Evolutionary conservation across 2,113 vertebrate species (phyloP).

Genomic region (Hypanus sabinus): DNA sequence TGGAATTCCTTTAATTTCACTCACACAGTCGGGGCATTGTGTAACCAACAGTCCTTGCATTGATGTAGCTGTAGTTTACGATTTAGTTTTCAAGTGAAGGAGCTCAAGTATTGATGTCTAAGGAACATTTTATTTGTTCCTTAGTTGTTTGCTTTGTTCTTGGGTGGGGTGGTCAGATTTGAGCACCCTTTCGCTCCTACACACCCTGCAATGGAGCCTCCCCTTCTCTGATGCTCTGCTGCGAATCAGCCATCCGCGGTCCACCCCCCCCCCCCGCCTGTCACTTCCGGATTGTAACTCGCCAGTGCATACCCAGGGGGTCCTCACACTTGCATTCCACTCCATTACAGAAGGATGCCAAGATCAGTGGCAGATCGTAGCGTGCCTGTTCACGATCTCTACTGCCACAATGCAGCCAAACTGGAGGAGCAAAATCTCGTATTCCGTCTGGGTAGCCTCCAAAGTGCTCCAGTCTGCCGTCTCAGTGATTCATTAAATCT

Average conservation of each 20-base stretch:
- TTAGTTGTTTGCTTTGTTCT: too few relatives aligned
- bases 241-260: neutral
- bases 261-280: neutral
- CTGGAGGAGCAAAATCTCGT: too few relatives aligned
- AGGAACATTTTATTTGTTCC: neutral
- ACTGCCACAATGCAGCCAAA: too few relatives aligned
- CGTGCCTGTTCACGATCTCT: too few relatives aligned
- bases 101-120: neutral
- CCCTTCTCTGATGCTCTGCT: neutral
- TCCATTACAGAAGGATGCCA: neutral
- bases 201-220: neutral
- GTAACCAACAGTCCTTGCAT: neutral
- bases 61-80: neutral
- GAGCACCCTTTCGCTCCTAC: neutral
- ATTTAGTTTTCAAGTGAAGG: neutral
- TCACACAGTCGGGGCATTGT: constrained; percentile 2
- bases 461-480: too few relatives aligned
- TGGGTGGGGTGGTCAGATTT: neutral
- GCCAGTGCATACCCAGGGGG: neutral
- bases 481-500: too few relatives aligned
- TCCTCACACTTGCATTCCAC: neutral
- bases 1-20: neutral
- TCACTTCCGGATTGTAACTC: too few relatives aligned
- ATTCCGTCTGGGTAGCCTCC: too few relatives aligned
- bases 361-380: too few relatives aligned